Conservation (phyloP, 1,140 invertebrate genomes). For the Druon quercuslanigerum region DNA sequence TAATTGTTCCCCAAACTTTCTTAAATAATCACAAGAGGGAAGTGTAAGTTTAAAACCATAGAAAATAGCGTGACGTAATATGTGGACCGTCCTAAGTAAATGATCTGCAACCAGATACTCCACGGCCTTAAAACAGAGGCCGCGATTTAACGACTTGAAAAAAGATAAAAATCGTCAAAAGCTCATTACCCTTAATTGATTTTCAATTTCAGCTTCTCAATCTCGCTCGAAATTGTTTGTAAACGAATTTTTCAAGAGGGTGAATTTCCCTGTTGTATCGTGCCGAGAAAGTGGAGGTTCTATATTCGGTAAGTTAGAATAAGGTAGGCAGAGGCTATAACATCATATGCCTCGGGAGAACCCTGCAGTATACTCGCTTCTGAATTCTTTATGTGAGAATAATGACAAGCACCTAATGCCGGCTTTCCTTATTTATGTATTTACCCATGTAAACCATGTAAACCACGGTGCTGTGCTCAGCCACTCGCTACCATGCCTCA, state of each 20-base stretch:
- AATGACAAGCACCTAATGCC: constrained; percentile 58
- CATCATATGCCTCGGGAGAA: constrained; percentile 46
- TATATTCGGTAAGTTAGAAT: constrained; percentile 22
- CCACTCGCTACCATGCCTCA: constrained; percentile 22
- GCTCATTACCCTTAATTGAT: constrained; percentile 6
- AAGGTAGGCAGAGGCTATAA: not conserved
- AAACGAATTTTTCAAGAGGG: constrained; percentile 28
- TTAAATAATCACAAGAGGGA: no score
- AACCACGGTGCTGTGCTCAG: constrained; percentile 3
- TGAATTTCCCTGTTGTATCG: constrained; percentile 27
- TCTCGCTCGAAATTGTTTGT: constrained; percentile 18
- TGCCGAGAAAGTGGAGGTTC: constrained; percentile 1
- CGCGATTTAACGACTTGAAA: not conserved
- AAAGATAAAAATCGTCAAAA: constrained; percentile 1
- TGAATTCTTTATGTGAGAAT: constrained; percentile 63
- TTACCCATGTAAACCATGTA: constrained; percentile 37
- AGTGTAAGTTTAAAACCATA: no score
- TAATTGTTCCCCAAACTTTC: no score
- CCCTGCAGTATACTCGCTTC: constrained; percentile 50
- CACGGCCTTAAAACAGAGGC: not conserved
- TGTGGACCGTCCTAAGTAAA: no score
- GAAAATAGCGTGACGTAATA: no score
- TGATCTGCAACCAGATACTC: not conserved
- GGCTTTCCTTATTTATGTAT: constrained; percentile 54
- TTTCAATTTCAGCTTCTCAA: constrained; percentile 1